Evolutionary conservation across 2,888 invertebrate genomes (phyloP).

Genomic region (Dryobota labecula): DNA sequence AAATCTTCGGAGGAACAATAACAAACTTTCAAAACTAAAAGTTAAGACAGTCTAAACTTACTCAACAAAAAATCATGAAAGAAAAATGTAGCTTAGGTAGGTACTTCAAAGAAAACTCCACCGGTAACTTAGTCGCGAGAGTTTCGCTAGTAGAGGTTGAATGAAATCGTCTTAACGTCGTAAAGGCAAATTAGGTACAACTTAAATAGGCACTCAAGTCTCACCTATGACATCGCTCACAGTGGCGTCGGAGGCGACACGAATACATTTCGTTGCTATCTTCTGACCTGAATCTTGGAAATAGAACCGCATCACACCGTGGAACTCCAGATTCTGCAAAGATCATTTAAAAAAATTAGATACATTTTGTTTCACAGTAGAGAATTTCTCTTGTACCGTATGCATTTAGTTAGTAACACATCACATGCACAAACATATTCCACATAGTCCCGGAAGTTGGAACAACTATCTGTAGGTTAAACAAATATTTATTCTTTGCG

Average conservation of each 20-base stretch:
- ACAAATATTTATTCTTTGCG: constrained; percentile 35
- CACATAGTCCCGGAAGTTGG: constrained; percentile 15
- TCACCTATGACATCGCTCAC: constrained; percentile 98
- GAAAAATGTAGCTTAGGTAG: neutral
- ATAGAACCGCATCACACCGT: constrained; percentile 99
- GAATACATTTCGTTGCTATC: constrained; percentile 99
- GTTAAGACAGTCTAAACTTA: neutral
- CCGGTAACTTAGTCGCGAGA: constrained; percentile 1
- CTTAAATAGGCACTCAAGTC: constrained; percentile 41
- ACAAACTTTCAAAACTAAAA: constrained; percentile 25
- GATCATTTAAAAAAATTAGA: constrained; percentile 17
- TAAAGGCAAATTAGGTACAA: constrained; percentile 32
- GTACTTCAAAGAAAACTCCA: constrained; percentile 20
- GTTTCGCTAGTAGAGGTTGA: constrained; percentile 18
- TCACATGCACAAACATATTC: constrained; percentile 14
- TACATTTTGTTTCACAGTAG: neutral
- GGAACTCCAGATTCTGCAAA: constrained; percentile 98
- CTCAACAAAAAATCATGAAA: neutral
- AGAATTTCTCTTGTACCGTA: neutral
- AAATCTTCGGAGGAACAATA: neutral
- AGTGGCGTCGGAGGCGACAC: constrained; percentile 99
- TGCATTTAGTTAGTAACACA: constrained; percentile 6
- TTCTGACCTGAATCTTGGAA: constrained; percentile 99
- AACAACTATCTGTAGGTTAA: constrained; percentile 28
- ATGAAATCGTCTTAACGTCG: constrained; percentile 45